phyloP scores from a whole-genome alignment of 2,113 vertebrate genomes.

The Stigmatopora argus region DNA sequence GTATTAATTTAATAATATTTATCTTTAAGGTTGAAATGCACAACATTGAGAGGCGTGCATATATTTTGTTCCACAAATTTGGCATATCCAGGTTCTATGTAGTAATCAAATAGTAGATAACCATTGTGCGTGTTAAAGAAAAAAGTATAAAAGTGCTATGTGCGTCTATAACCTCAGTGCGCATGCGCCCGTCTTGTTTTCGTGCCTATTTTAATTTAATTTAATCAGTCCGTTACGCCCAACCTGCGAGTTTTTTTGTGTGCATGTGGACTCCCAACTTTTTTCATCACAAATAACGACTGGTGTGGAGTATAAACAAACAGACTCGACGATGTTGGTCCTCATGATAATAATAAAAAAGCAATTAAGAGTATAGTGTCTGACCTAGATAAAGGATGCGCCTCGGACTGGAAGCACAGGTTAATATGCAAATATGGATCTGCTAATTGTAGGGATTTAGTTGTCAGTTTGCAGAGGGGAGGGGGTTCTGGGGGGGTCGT shows the following conservation, averaged over 20 bases:
- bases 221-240: slow-evolving; percentile 60
- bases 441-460: slow-evolving; percentile 69
- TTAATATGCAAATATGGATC: slow-evolving; percentile 76
- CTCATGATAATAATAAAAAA: slow-evolving; percentile 46
- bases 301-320: slow-evolving; percentile 40
- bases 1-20: not conserved
- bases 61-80: not conserved
- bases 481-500: slow-evolving; percentile 34
- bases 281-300: slow-evolving; percentile 51
- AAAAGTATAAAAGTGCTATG: not conserved
- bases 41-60: not conserved
- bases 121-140: not conserved
- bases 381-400: slow-evolving; percentile 73
- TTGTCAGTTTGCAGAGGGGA: slow-evolving; percentile 46
- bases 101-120: not conserved
- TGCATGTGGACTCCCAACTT: slow-evolving; percentile 25
- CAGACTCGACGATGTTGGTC: slow-evolving; percentile 56
- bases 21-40: not conserved
- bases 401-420: slow-evolving; percentile 58
- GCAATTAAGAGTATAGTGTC: slow-evolving; percentile 65
- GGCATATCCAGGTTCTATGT: not conserved
- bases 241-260: slow-evolving; percentile 11
- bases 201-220: slow-evolving; percentile 48
- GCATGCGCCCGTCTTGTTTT: slow-evolving; percentile 56
- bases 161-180: not conserved